Evolutionary conservation across 2,888 invertebrate genomes (phyloP).

Genomic region (Aphidius colemani): DNA sequence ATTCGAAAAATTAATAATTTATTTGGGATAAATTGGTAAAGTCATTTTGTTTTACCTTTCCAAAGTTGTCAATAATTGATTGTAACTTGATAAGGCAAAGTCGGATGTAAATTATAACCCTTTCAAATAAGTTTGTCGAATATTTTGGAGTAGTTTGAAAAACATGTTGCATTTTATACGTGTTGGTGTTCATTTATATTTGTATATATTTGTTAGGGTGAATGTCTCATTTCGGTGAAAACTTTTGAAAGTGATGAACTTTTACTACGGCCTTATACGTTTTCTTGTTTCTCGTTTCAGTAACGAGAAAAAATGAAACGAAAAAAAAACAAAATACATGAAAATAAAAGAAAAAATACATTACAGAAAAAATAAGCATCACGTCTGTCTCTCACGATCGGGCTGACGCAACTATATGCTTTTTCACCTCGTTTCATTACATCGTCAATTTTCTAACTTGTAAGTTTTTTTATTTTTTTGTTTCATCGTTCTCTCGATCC

Average conservation of each 20-base stretch:
- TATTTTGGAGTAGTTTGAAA: background rate
- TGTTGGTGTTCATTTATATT: constrained; percentile 16
- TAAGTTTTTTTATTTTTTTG: constrained; percentile 10
- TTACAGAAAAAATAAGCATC: background rate
- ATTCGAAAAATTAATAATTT: too few relatives aligned
- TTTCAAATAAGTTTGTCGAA: constrained; percentile 27
- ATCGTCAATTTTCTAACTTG: constrained; percentile 18
- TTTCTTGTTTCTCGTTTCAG: constrained; percentile 20
- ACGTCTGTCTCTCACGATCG: constrained; percentile 25
- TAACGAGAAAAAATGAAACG: constrained; percentile 21
- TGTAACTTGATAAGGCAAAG: constrained; percentile 28
- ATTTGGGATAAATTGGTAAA: too few relatives aligned
- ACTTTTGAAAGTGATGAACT: constrained; percentile 25
- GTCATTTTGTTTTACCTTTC: constrained; percentile 12
- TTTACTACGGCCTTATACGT: constrained; percentile 7
- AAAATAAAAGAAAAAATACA: constrained; percentile 3
- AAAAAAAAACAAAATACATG: background rate
- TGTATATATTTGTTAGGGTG: background rate
- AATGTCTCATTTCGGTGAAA: constrained; percentile 19
- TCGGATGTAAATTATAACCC: constrained; percentile 32
- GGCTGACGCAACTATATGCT: constrained; percentile 22
- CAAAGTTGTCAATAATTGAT: constrained; percentile 40
- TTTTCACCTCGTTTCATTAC: constrained; percentile 24
- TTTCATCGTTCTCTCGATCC: constrained; percentile 8
- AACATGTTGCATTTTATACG: constrained; percentile 27